Evolutionary conservation across 2,888 invertebrate genomes (phyloP).

Genomic region (Syritta pipiens): DNA sequence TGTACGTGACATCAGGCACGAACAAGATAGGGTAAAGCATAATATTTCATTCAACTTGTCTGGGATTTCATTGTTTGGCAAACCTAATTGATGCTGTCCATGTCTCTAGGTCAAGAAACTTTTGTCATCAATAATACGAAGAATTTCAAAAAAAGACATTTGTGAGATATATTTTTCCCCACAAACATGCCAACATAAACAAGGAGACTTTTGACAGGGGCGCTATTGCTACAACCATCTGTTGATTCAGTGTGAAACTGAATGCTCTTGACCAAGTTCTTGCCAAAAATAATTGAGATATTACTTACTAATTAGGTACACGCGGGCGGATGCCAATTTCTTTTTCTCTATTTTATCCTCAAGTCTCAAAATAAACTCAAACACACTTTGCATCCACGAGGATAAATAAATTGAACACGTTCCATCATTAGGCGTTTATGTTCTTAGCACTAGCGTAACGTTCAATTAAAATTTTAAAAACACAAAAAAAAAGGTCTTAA

Average conservation of each 20-base stretch:
- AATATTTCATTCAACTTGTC: too few relatives aligned
- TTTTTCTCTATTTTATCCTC: too few relatives aligned
- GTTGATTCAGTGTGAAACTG: too few relatives aligned
- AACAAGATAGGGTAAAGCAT: too few relatives aligned
- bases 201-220: not conserved
- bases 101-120: conserved; percentile 37
- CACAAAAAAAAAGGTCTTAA: not conserved
- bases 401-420: conserved; percentile 11
- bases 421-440: conserved; percentile 21
- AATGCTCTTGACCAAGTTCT: not conserved
- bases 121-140: not conserved
- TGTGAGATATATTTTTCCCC: not conserved
- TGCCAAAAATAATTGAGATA: conserved; percentile 27
- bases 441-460: conserved; percentile 25
- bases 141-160: not conserved
- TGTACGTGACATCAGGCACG: not conserved
- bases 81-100: too few relatives aligned
- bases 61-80: too few relatives aligned
- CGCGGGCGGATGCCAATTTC: conserved; percentile 12
- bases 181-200: not conserved
- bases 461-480: conserved; percentile 20
- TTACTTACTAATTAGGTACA: conserved; percentile 18
- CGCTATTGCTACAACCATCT: conserved; percentile 16
- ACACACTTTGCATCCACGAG: not conserved
- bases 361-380: conserved; percentile 12